Base-by-base conservation (phyloP, 2,888 invertebrate species). In the Pheosia gnoma region DNA sequence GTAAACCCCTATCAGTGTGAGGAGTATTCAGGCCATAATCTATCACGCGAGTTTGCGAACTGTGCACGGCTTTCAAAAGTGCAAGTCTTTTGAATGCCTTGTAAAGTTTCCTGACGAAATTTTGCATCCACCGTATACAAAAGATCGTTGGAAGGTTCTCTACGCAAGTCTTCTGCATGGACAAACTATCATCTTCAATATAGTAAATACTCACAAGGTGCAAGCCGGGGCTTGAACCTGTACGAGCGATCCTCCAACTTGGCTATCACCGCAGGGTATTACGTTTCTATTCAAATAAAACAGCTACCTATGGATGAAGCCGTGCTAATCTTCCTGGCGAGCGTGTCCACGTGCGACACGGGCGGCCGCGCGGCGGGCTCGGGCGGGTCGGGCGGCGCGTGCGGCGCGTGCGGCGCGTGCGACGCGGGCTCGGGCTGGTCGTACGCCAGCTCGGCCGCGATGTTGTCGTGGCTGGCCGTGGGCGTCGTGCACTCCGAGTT, bases 401-500 rank as follows among this genome's bases (percentile, higher is more conserved):
- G 55, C 68, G 62, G 39, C 10, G 61, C 39, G 43, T 25, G 56
- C 39, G 59, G 43, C n/a, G 64, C 64, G 39, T 61, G 51, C 8
- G 65, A 58, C 5, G 62, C 61, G 57, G 70, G 56, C 65, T 80
- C 84, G 37, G 76, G 72, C 65, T 70, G 80, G 76, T 90, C 90
- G 67, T 80, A 77, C 5, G 87, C 89, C 51, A 91, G 85, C 70
- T 92, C 92, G 36, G 88, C 89, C 49, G 91, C 88, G 73, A 93
- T 88, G 83, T 89, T 89, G 84, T 94, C 93, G 76, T 92, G 91
- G 67, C 89, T 89, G 57, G 91, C 92, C 10, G 93, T 94, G 38
- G 94, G 94, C 51, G 94, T 94, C n/a, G 94, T 94, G 81, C 94
- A 94, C 79, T 93, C 94, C 0, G 93, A 93, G 85, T 94, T 93